These are phyloP conservation scores for Bergia sp. DNA, from an alignment of 92 coral and sea anemone species.

Conservation along the genomic window DNA sequence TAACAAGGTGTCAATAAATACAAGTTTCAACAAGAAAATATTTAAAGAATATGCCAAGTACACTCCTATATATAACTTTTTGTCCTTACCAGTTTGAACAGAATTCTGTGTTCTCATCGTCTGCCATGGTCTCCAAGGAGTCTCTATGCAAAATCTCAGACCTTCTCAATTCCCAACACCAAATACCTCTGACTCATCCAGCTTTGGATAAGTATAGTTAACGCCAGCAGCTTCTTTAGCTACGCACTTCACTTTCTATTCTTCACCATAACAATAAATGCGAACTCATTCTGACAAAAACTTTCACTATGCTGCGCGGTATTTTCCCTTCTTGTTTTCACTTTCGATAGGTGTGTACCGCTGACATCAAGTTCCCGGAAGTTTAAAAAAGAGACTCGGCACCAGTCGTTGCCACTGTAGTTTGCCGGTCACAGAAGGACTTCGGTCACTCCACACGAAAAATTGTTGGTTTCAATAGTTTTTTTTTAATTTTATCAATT, in stretches of 20 bases:
- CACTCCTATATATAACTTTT: not conserved
- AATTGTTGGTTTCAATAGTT: too few species aligned
- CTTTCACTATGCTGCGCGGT: not conserved
- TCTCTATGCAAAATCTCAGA: not conserved
- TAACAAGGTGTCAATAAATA: not conserved
- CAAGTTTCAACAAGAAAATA: not conserved
- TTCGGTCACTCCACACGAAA: too few species aligned
- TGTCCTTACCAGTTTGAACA: constrained; percentile 39
- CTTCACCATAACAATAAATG: not conserved
- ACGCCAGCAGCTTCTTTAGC: not conserved
- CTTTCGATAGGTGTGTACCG: constrained; percentile 31
- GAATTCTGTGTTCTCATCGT: constrained; percentile 28
- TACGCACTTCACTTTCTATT: constrained; percentile 16
- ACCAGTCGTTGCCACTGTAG: too few species aligned
- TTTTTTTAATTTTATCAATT: too few species aligned
- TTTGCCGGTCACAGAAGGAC: too few species aligned
- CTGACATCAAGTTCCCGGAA: constrained; percentile 22
- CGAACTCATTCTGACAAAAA: not conserved
- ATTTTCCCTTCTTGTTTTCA: constrained; percentile 30
- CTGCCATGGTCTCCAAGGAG: not conserved
- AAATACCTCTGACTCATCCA: too few species aligned
- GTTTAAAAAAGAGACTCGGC: not conserved
- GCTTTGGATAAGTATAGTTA: not conserved
- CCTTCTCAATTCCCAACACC: not conserved
- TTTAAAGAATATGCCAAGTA: not conserved